phyloP scores from a whole-genome alignment of 2,113 vertebrate species.

The Mustelus asterias region DNA sequence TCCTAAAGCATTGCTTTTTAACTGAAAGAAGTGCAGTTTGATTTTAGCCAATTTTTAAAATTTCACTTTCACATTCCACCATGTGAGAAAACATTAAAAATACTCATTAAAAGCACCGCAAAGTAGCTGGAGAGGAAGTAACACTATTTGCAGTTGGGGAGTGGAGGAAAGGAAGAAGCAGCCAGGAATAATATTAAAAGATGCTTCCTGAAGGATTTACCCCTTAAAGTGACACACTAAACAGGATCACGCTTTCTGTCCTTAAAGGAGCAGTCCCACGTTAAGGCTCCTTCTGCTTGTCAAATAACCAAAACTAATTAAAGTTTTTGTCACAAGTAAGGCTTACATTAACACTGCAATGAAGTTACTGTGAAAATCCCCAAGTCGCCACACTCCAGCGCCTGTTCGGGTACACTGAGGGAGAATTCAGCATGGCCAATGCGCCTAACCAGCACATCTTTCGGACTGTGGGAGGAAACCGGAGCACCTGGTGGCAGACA shows the following conservation, averaged over 20 bases:
- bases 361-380: too few species aligned
- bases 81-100: conserved; percentile 30
- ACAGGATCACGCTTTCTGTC: background rate
- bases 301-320: background rate
- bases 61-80: conserved; percentile 18
- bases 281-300: background rate
- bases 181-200: conserved; percentile 29
- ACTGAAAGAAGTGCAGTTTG: background rate
- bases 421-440: too few species aligned
- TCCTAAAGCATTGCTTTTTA: background rate
- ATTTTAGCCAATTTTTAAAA: conserved; percentile 13
- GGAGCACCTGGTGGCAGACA: too few species aligned
- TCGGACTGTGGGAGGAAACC: too few species aligned
- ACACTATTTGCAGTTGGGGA: conserved; percentile 31
- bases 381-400: too few species aligned
- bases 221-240: background rate
- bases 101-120: conserved; percentile 31
- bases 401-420: too few species aligned
- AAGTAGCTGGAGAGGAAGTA: conserved; percentile 31
- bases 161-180: background rate
- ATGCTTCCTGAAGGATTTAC: background rate
- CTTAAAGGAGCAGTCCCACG: background rate
- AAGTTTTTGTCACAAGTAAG: too few species aligned
- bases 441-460: too few species aligned
- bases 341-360: too few species aligned